Conservation (phyloP, 2,797 vertebrate genomes). For the Pipistrellus pipistrellus region DNA sequence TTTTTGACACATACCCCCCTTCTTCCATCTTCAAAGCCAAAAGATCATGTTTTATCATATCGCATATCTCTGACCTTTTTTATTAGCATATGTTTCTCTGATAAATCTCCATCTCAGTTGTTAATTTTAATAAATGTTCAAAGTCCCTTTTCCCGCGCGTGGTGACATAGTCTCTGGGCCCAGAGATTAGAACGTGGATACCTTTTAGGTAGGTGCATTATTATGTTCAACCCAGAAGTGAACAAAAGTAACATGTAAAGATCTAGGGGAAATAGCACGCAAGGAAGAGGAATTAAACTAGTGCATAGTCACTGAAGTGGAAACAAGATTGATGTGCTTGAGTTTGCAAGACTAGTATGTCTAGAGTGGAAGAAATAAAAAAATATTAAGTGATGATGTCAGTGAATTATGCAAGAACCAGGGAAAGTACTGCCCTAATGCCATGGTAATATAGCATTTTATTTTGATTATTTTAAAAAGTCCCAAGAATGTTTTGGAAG, state of each 20-base stretch:
- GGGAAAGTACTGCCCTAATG: neutral
- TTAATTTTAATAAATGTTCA: conserved; percentile 42
- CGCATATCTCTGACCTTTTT: neutral
- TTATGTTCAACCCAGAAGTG: neutral
- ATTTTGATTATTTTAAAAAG: neutral
- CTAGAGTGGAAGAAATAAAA: neutral
- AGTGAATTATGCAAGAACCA: neutral
- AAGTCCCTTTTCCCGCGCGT: neutral
- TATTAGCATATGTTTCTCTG: neutral
- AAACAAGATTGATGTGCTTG: neutral
- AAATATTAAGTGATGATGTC: neutral
- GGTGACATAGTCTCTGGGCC: neutral
- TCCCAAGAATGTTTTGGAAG: neutral
- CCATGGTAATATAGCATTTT: neutral
- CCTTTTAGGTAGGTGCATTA: neutral
- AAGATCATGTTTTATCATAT: neutral
- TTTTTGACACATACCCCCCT: neutral
- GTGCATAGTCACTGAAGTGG: neutral
- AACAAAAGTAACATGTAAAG: neutral
- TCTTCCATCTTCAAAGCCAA: neutral
- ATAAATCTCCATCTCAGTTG: neutral
- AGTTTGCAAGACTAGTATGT: neutral
- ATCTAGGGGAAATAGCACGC: neutral
- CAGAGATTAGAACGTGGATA: neutral
- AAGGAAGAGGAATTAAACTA: neutral